Evolutionary conservation across 2,797 vertebrate genomes (phyloP).

Genomic region (Phaenicophaeus curvirostris): DNA sequence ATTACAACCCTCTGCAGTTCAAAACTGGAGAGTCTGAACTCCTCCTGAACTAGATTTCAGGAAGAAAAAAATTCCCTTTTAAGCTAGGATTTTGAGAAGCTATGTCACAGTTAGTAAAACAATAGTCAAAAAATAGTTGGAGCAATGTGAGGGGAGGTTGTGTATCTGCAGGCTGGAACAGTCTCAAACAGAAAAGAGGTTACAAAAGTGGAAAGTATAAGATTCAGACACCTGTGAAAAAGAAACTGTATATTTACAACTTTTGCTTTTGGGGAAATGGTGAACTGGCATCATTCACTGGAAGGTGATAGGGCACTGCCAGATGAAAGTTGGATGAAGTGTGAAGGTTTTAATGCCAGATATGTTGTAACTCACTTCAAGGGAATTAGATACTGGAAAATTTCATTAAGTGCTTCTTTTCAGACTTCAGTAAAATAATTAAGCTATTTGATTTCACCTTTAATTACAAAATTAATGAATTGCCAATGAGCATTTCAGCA

Average conservation of each 20-base stretch:
- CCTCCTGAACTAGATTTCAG: background rate
- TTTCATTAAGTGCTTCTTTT: conserved; percentile 38
- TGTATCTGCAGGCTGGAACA: background rate
- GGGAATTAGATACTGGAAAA: conserved; percentile 8
- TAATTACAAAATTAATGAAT: conserved; percentile 55
- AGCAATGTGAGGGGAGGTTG: background rate
- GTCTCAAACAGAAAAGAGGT: background rate
- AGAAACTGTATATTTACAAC: fast-evolving
- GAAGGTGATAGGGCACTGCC: background rate
- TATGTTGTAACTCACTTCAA: conserved; percentile 30
- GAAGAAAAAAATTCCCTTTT: background rate
- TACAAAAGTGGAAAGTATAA: background rate
- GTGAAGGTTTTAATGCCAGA: background rate
- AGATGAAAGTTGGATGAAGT: background rate
- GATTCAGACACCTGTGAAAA: background rate
- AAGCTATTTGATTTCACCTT: conserved; percentile 45
- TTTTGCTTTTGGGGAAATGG: background rate
- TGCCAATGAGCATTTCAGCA: conserved; percentile 32
- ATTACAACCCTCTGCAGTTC: background rate
- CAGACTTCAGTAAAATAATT: conserved; percentile 44
- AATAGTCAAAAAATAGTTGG: background rate
- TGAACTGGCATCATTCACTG: background rate
- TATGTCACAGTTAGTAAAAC: background rate
- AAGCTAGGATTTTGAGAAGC: background rate
- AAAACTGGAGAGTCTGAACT: background rate